A percentile compares a stretch with the other conserved stretches of the same genome.
Evolutionary conservation across 2,797 vertebrate species (phyloP).

Genomic region (Xiphophorus birchmanni): DNA sequence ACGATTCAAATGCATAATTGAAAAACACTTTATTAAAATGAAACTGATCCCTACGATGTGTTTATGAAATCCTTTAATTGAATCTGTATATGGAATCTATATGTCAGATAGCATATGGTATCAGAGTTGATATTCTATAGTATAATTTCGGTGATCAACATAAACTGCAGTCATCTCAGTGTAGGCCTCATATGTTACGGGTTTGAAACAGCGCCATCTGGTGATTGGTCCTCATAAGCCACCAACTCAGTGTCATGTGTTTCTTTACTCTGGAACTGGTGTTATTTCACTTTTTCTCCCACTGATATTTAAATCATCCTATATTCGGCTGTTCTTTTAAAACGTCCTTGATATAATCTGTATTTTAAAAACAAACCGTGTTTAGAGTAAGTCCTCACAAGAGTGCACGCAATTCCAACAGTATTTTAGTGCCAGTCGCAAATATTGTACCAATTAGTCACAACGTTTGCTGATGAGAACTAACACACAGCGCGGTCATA

Average conservation of each 20-base stretch:
- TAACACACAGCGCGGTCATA: slow-evolving; percentile 57
- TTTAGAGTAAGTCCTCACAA: not conserved
- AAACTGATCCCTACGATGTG: too few species aligned
- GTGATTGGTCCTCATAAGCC: slow-evolving; percentile 50
- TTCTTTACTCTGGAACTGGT: slow-evolving; percentile 27
- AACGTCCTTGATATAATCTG: not conserved
- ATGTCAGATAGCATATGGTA: not conserved
- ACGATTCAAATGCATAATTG: not conserved
- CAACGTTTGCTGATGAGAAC: slow-evolving; percentile 39
- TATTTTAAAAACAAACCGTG: not conserved
- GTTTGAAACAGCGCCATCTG: slow-evolving; percentile 78
- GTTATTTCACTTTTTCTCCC: slow-evolving; percentile 9
- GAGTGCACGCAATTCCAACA: not conserved
- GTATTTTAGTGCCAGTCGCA: not conserved
- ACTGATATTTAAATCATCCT: not conserved
- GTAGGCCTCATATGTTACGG: slow-evolving; percentile 6
- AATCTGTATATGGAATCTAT: not conserved
- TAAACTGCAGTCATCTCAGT: slow-evolving; percentile 22
- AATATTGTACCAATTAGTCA: slow-evolving; percentile 33
- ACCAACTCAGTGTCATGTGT: slow-evolving; percentile 25
- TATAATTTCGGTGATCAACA: slow-evolving; percentile 19
- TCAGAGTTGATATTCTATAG: slow-evolving; percentile 14
- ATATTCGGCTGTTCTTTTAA: not conserved
- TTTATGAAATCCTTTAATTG: not conserved
- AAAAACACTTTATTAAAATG: not conserved